Evolutionary conservation across 2,797 vertebrate genomes (phyloP), one percentile per base, ranked within the genome.

Genomic region (Philypnodon macrostomus): DNA sequence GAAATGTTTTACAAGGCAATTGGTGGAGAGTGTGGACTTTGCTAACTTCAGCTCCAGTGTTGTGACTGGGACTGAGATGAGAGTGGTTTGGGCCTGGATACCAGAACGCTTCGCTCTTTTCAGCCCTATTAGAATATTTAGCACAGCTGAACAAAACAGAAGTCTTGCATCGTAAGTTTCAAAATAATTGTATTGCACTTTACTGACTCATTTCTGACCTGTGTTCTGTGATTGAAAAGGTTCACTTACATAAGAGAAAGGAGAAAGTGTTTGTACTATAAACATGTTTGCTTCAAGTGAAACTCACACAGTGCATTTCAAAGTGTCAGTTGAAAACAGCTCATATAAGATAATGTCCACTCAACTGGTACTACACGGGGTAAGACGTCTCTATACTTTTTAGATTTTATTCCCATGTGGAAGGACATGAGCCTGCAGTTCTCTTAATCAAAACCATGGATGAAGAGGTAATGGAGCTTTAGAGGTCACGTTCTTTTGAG

Each of bases 81-180:
- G 90, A 58, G 77, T 92, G 0, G 16, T 95, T 41, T 95, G 93
- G 93, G 92, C 93, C 59, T 94, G 93, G 93, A 92, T 95, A 52
- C 93, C 93, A 0, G 92, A 94, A 50, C 90, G 93, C 18, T 93
- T 93, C 65, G 90, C 93, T 29, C 88, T 95, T 29, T 93, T 91
- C 67, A 85, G 88, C 16, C 93, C 92, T 0, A 49, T 89, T 27
- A 81, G 79, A 44, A 80, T 95, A 58, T 95, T 91, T 71, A 88
- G 82, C 50, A 89, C 84, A 9, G 63, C 72, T 2, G 70, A 90
- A 67, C 84, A 94, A 0, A 90, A 79, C 26, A 87, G 86, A 75
- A 89, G 87, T 67, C 87, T 95, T 19, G 70, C 87, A 40, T 90
- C 87, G 93, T 95, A 84, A 81, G 81, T 81, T 13, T 56, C 4